A percentile compares a stretch with the other conserved stretches of the same genome.
Conservation (phyloP, 2,888 invertebrate genomes). For the Diaprepes abbreviatus region DNA sequence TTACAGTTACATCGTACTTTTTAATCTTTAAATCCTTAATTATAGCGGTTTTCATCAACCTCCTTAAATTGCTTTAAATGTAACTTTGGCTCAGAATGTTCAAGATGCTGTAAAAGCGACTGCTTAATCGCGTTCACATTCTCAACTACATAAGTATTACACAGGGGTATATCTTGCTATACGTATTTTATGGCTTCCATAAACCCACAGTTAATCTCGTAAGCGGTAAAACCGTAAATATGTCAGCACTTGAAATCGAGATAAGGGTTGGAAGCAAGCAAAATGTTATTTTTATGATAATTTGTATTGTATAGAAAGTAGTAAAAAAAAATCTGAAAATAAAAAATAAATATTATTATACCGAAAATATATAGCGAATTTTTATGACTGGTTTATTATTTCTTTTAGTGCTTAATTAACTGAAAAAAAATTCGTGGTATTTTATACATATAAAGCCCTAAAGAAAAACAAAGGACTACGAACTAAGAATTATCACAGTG, state of each 20-base stretch:
- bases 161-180: neutral
- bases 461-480: too few relatives aligned
- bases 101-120: neutral
- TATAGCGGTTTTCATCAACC: constrained; percentile 1
- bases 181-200: constrained; percentile 8
- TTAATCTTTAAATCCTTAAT: constrained; percentile 19
- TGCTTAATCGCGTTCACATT: neutral
- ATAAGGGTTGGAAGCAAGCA: neutral
- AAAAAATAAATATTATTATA: too few relatives aligned
- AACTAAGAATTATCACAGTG: too few relatives aligned
- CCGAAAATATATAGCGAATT: too few relatives aligned
- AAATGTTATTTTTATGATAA: too few relatives aligned
- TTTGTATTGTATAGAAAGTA: too few relatives aligned
- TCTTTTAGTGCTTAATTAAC: too few relatives aligned
- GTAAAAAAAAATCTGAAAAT: too few relatives aligned
- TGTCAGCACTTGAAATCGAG: constrained; percentile 7
- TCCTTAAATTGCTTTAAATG: neutral
- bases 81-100: constrained; percentile 2
- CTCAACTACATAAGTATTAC: neutral
- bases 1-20: too few relatives aligned
- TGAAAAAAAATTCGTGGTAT: too few relatives aligned
- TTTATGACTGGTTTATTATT: too few relatives aligned
- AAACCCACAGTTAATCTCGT: constrained; percentile 18
- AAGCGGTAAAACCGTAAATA: constrained; percentile 6
- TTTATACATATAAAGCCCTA: too few relatives aligned